Percentiles rank a stretch among this genome's conserved stretches.
These are phyloP conservation scores for Peromyscus attwateri DNA, from an alignment of 2,797 vertebrate genomes.

Conservation along the genomic window DNA sequence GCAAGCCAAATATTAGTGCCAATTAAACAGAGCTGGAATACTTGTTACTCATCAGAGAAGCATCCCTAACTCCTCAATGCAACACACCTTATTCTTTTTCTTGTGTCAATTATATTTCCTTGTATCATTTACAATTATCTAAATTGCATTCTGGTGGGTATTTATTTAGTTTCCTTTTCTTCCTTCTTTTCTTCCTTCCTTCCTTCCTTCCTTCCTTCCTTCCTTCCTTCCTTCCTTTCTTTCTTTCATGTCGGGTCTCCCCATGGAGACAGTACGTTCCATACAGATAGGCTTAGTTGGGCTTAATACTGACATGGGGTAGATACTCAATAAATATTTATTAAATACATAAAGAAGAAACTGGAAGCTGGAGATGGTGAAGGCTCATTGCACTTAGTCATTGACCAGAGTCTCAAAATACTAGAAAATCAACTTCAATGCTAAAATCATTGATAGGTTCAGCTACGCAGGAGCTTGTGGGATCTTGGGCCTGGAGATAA, in stretches of 20 bases:
- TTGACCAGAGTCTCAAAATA: background rate
- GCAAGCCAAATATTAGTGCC: background rate
- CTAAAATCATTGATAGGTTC: background rate
- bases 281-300: background rate
- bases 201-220: no score
- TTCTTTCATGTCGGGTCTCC: background rate
- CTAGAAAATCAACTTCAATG: background rate
- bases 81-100: background rate
- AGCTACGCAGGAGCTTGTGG: background rate
- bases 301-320: background rate
- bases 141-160: background rate
- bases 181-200: no score
- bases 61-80: background rate
- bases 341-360: slow-evolving; percentile 7
- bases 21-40: background rate
- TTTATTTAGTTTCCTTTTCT: background rate
- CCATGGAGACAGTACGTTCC: background rate
- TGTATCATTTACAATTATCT: background rate
- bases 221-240: background rate
- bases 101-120: background rate
- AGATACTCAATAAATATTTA: background rate
- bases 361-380: background rate
- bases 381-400: background rate
- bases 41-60: slow-evolving; percentile 4
- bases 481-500: background rate